Base-by-base conservation (phyloP, 2,888 invertebrate genomes). In the Microctonus hyperodae region DNA sequence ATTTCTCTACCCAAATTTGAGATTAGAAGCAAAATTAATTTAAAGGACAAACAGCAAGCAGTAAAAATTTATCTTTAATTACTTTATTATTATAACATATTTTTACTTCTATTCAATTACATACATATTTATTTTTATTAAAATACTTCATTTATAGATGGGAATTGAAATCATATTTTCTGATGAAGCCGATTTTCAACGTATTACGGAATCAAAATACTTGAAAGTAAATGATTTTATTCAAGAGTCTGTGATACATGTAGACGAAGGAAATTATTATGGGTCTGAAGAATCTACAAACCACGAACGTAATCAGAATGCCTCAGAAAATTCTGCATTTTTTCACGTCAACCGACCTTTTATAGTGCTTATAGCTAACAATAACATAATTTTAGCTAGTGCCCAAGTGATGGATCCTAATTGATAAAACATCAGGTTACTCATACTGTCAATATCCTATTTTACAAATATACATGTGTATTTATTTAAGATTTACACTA, bases 271-370 rank as follows among this genome's bases (percentile, higher is more conserved):
- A 9, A 28, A 44, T 25, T 23, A 44, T 59, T n/a, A n/a, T n/a
- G n/a, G n/a, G n/a, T n/a, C n/a, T n/a, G n/a, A n/a, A n/a, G n/a
- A n/a, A n/a, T n/a, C n/a, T n/a, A n/a, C n/a, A n/a, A n/a, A n/a
- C n/a, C n/a, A n/a, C n/a, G n/a, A n/a, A n/a, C n/a, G n/a, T n/a
- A n/a, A n/a, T n/a, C n/a, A n/a, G 28, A 44, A 9, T 13, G 7
- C 16, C 10, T 20, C 23, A 16, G n/a, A 10, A n/a, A 28, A 5
- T 16, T 2, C 25, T 11, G 13, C 28, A 59, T 5, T n/a, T n/a
- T 59, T 10, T 7, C 25, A 16, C 28, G 59, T 48, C n/a, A 48
- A 59, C 59, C 48, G 44, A 44, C 59, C 59, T 7, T 59, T 59
- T n/a, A 48, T 59, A 10, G 11, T 59, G 11, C 28, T 59, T 5